Base-by-base conservation (phyloP, 2,797 vertebrate species). In the Falco biarmicus region DNA sequence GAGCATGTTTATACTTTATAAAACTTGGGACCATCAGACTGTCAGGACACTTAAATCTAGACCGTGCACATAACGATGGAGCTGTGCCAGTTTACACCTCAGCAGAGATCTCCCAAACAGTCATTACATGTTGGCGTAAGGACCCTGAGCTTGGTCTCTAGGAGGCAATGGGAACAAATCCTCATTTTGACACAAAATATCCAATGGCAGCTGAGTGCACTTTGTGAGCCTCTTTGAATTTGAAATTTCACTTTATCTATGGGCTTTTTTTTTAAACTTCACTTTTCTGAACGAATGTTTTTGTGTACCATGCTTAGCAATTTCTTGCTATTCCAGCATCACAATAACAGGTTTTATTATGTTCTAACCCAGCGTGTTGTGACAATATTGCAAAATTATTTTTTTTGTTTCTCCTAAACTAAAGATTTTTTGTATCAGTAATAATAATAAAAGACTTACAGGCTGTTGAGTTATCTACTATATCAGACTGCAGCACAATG, bases 371-470 rank as follows among this genome's bases (percentile, higher is more conserved):
- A 45, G 56, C 15, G 3, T 84, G 84, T 87, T 95, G 77, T 89
- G 94, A 89, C 91, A 83, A 74, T 95, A 89, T 74, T 84, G 75
- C 56, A 90, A 93, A 97, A 87, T 95, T 95, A 93, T 87, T 96
- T 74, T 43, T 43, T 96, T 92, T 92, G 86, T 95, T 96, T 95
- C 95, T 92, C 78, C 71, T 93, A 92, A 95, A 79, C 53, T 68
- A 60, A 6, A 80, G 66, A 41, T 37, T 95, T 92, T 81, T 90
- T 41, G 51, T 70, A 83, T 79, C 4, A 15, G 70, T 89, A 90
- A 87, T 87, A 95, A 82, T 88, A 94, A 83, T 77, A 94, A 95
- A 96, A 93, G 86, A 78, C 78, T 65, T 47, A 31, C 24, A 83
- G 37, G 66, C 74, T 89, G 75, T 77, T 94, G 81, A 93, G 85